Evolutionary conservation across 92 coral and sea anemone genomes (phyloP), one percentile per base, ranked within the genome.

Genomic region (Ricordea florida): DNA sequence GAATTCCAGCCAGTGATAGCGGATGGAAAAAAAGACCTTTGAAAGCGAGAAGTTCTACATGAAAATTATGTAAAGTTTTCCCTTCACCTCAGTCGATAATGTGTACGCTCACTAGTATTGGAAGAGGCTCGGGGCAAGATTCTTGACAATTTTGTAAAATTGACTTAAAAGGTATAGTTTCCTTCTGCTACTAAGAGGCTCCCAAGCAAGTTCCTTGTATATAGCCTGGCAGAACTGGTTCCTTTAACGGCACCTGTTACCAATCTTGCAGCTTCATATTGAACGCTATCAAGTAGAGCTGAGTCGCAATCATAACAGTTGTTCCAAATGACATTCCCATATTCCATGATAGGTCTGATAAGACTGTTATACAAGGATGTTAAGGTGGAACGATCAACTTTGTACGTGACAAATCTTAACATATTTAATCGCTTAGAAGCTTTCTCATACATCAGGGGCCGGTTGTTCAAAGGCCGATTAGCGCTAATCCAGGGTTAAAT

Each of bases 121-220:
- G 6, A 79, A 30, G 55, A 49, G 56, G 10, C 53, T 20, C 23
- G 89, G 89, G 10, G 78, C 2, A n/a, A 53, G 10, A 28, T 53
- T 34, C 15, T 57, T 45, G 24, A 69, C 84, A 66, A 66, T 66
- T 33, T 76, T 66, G 28, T 55, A 84, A 43, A 58, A 76, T 11
- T 9, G 34, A 29, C 24, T 21, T 4, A 86, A 14, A 33, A 63
- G 77, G 51, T 61, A 81, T 6, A 78, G 52, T 7, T 3, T 27
- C 5, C 85, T 42, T 61, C 91, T 79, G 6, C 73, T 36, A 34
- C 38, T 44, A 10, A 85, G 30, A 4, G 57, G 41, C 16, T 57
- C 92, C 76, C 87, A 80, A 25, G 30, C 74, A 6, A 80, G 67
- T 62, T 86, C 87, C 6, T 46, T 38, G 7, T 13, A 43, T 14